Percentiles rank a stretch among this genome's conserved stretches.
Evolutionary conservation across 2,888 invertebrate genomes (phyloP).

Genomic region (Gisinianus flammeolus): DNA sequence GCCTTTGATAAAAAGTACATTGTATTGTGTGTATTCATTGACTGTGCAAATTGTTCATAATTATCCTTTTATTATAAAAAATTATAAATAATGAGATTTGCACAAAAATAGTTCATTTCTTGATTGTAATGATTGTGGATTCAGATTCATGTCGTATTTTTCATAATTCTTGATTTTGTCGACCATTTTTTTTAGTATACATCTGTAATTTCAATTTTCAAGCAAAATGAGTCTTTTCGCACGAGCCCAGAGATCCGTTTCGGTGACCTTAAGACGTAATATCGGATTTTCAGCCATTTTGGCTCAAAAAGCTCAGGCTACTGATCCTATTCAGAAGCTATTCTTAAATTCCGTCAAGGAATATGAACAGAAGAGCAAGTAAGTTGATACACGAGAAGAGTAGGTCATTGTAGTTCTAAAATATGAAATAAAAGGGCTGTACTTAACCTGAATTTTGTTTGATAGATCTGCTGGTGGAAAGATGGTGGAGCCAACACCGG

Average conservation of each 20-base stretch:
- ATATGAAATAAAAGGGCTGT: conserved; percentile 15
- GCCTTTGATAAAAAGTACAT: too few relatives aligned
- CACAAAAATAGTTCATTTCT: not conserved
- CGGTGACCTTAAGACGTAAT: conserved; percentile 65
- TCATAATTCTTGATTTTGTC: not conserved
- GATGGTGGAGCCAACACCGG: conserved; percentile 80
- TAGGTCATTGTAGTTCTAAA: too few relatives aligned
- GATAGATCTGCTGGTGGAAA: conserved; percentile 75
- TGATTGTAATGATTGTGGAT: not conserved
- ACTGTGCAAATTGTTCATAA: too few relatives aligned
- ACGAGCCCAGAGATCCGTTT: conserved; percentile 46
- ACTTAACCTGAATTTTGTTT: too few relatives aligned
- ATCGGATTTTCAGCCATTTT: conserved; percentile 74
- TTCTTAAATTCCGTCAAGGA: conserved; percentile 91
- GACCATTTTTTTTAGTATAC: not conserved
- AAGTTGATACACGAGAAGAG: too few relatives aligned
- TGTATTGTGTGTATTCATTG: too few relatives aligned
- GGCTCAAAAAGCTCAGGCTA: conserved; percentile 67
- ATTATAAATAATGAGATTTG: not conserved
- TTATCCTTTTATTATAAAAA: too few relatives aligned
- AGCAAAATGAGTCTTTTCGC: conserved; percentile 56
- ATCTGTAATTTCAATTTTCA: not conserved
- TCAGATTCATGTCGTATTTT: not conserved
- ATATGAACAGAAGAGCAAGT: conserved; percentile 86
- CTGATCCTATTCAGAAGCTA: conserved; percentile 91